Evolutionary conservation across 2,888 invertebrate species (phyloP).

Genomic region (Coleophora deauratella): DNA sequence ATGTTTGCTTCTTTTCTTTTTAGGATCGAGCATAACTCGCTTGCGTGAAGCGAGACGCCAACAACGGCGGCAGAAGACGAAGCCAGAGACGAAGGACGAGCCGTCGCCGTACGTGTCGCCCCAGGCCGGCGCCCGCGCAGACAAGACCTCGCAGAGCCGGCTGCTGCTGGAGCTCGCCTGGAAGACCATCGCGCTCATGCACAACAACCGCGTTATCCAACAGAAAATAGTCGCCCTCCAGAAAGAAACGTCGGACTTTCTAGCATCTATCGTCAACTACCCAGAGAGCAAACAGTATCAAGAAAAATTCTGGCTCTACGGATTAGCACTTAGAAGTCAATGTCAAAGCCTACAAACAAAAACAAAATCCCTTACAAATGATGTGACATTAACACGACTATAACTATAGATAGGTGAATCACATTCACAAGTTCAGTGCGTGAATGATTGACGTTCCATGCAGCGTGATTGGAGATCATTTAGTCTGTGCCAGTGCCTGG

Average conservation of each 20-base stretch:
- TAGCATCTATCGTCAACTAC: constrained; percentile 74
- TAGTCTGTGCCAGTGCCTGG: no score
- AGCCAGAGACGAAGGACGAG: not conserved
- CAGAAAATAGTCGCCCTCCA: constrained; percentile 75
- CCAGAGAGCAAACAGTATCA: constrained; percentile 48
- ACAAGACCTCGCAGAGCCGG: constrained; percentile 49
- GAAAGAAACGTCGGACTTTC: constrained; percentile 76
- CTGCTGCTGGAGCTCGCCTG: constrained; percentile 76
- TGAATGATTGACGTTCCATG: no score
- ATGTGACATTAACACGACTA: no score
- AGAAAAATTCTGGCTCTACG: constrained; percentile 37
- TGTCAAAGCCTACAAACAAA: no score
- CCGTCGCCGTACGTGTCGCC: constrained; percentile 2
- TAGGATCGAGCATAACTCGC: constrained; percentile 34
- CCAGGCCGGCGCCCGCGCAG: constrained; percentile 24
- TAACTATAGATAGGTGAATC: no score
- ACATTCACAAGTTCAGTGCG: no score
- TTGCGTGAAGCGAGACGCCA: constrained; percentile 53
- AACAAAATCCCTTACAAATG: no score
- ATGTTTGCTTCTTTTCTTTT: no score
- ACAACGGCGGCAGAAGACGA: constrained; percentile 41
- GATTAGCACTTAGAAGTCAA: constrained; percentile 19
- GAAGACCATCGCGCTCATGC: constrained; percentile 76
- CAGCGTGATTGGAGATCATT: no score
- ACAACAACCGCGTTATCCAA: constrained; percentile 76